phyloP scores from a whole-genome alignment of 2,888 invertebrate species.

The Phengaris alcon region DNA sequence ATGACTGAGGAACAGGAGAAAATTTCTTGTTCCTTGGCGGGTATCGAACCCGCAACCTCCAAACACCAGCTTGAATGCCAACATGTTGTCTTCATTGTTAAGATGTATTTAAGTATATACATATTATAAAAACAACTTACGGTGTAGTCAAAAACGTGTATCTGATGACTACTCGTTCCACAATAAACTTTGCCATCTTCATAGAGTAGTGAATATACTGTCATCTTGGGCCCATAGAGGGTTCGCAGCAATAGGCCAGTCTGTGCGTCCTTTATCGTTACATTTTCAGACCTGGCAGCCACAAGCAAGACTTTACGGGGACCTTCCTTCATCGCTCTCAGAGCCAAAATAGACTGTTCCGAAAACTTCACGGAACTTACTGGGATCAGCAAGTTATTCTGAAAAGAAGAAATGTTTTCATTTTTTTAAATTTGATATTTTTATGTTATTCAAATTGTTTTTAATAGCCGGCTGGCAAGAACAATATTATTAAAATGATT shows the following conservation, averaged over 20 bases:
- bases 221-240: slow-evolving; percentile 77
- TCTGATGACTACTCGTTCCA: slow-evolving; percentile 85
- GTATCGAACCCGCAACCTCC: no score
- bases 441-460: no score
- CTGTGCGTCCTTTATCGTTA: slow-evolving; percentile 85
- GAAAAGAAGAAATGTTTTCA: slow-evolving; percentile 35
- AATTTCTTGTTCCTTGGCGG: no score
- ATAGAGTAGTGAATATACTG: slow-evolving; percentile 85
- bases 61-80: no score
- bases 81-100: no score
- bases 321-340: slow-evolving; percentile 86
- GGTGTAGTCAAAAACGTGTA: slow-evolving; percentile 86
- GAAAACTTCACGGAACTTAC: slow-evolving; percentile 80
- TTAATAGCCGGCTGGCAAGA: no score
- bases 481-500: no score
- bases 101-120: no score
- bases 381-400: slow-evolving; percentile 78
- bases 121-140: slow-evolving; percentile 67
- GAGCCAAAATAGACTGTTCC: slow-evolving; percentile 82
- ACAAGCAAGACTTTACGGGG: slow-evolving; percentile 84
- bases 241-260: slow-evolving; percentile 84
- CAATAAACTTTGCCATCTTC: slow-evolving; percentile 85
- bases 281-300: slow-evolving; percentile 83
- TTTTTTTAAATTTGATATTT: no score
- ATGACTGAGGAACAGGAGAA: no score